Base-by-base conservation (phyloP, 2,113 vertebrate genomes). In the Onychostoma macrolepis region DNA sequence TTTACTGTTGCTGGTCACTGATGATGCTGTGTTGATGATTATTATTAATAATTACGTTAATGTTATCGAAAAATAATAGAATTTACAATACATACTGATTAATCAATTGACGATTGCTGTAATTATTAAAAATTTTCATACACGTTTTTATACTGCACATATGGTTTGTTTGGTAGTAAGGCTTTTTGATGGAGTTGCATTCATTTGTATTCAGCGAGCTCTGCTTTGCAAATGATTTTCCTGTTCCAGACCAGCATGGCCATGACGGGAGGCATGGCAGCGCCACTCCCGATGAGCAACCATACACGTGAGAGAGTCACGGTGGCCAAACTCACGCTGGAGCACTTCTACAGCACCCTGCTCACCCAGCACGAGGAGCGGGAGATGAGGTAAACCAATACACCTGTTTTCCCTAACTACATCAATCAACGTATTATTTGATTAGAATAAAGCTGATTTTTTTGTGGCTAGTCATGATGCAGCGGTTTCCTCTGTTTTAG, bases 301-400 rank as follows among this genome's bases (percentile, higher is more conserved):
- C 98, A 99, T 94, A 99, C 98, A 87, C 96, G 98, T 26, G 98
- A 99, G 94, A 94, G 98, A 91, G 98, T 99, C 90, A 99, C 98
- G 0, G 98, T 99, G 91, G 97, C 98, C 95, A 99, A 99, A 92
- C 96, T 99, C 78, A 99, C 98, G 0, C 89, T 99, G 94, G 98
- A 99, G 92, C 99, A 99, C 93, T 99, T 99, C 94, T 99, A 99
- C 94, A 99, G 98, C 95, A 99, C 99, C 77, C 94, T 99, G n/a
- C 98, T 99, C 76, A 94, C 97, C 24, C 98, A 99, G 92, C 98
- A 99, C 0, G 98, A 99, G 91, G 98, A 99, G 94, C 94, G 98
- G 15, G 98, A 99, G 93, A 98, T 96, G 94, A 98, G 98, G 98
- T 98, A 94, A 19, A 5, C 61, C 80, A 21, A 41, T 7, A 50